These are phyloP conservation scores for Brachyhypopomus occidentalis DNA, from an alignment of 2,113 vertebrate genomes.

Conservation along the genomic window DNA sequence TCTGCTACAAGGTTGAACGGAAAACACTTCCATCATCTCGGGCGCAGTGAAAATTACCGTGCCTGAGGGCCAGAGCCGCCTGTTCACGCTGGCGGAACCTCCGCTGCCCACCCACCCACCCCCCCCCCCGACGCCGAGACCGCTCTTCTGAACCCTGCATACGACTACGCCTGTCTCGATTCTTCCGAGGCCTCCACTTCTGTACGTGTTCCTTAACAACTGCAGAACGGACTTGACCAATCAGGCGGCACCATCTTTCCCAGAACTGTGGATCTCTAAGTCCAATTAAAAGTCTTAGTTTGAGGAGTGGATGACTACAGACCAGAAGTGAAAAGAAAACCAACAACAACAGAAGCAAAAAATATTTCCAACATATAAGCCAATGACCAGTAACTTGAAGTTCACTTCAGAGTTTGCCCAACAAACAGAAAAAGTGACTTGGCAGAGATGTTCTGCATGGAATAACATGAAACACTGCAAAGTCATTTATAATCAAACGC, in stretches of 20 bases:
- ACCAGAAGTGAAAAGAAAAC: background rate
- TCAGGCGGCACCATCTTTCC: background rate
- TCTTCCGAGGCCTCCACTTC: background rate
- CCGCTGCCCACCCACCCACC: constrained; percentile 2
- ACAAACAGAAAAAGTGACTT: background rate
- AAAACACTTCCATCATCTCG: constrained; percentile 65
- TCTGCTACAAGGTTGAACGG: constrained; percentile 71
- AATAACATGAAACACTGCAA: constrained; percentile 1
- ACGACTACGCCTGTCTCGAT: background rate
- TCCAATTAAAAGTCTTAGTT: background rate
- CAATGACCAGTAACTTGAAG: background rate
- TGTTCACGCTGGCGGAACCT: constrained; percentile 37
- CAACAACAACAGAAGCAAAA: background rate
- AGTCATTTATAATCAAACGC: background rate
- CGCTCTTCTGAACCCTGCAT: background rate
- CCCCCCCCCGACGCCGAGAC: background rate
- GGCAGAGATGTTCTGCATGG: background rate
- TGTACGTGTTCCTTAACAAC: constrained; percentile 20
- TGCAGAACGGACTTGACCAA: constrained; percentile 18
- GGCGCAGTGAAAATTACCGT: constrained; percentile 71
- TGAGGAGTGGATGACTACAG: constrained; percentile 12
- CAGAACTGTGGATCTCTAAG: background rate
- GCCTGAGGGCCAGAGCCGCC: constrained; percentile 45
- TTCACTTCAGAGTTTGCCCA: background rate
- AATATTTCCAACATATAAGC: background rate